A percentile compares a stretch with the other conserved stretches of the same genome.
These are phyloP conservation scores for Gadopsis marmoratus DNA, from an alignment of 2,797 vertebrate genomes.

Conservation along the genomic window DNA sequence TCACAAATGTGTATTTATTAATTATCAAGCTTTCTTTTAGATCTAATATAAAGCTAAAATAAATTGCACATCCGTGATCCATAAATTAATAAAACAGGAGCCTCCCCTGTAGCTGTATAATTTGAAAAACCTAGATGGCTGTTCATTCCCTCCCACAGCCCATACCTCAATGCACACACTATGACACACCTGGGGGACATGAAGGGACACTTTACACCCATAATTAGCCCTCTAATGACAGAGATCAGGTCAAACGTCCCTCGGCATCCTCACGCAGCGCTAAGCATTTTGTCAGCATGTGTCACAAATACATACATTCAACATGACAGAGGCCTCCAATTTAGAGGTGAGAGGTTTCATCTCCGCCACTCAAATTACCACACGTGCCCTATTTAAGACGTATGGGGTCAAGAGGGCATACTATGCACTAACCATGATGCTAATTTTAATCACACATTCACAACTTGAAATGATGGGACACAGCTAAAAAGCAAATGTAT, in stretches of 20 bases:
- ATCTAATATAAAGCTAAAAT: neutral
- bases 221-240: conserved; percentile 59
- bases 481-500: conserved; percentile 6
- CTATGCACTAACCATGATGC: conserved; percentile 33
- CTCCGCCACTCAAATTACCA: conserved; percentile 72
- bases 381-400: conserved; percentile 48
- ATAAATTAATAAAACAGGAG: neutral
- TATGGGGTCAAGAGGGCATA: conserved; percentile 53
- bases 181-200: conserved; percentile 37
- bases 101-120: neutral
- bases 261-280: conserved; percentile 34
- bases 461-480: conserved; percentile 15
- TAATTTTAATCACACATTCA: conserved; percentile 61
- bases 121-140: neutral
- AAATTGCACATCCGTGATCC: neutral
- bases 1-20: neutral
- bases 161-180: conserved; percentile 10
- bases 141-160: neutral
- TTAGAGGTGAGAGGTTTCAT: conserved; percentile 64
- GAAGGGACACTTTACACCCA: conserved; percentile 21
- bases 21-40: neutral
- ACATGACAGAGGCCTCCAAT: conserved; percentile 77
- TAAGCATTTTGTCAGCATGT: conserved; percentile 73
- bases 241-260: conserved; percentile 76
- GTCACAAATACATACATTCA: conserved; percentile 72